Evolutionary conservation across 2,797 vertebrate species (phyloP), one percentile per base, ranked within the genome.

Genomic region (Phylloscopus collybita): DNA sequence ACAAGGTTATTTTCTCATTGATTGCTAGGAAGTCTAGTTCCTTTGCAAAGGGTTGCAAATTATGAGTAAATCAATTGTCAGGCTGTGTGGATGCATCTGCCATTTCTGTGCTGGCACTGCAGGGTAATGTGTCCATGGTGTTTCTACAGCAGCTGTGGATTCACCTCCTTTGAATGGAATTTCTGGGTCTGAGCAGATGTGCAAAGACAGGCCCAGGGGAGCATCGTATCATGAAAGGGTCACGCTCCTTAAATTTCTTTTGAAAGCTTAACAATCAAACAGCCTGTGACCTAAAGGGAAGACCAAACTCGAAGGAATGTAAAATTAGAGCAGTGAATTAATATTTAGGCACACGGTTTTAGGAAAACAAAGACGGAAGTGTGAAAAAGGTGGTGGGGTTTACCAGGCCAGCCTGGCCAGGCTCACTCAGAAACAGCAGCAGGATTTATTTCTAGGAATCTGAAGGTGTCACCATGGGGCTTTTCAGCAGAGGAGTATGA

Each of bases 1-100:
- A 96, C 91, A 96, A 95, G 94, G 90, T 95, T 96, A 82, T 96
- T 96, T 96, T 93, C 67, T 82, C 80, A 93, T 93, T 93, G 94
- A 93, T 92, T 96, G 80, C 67, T 95, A n/a, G 76, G 74, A 96
- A 95, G 86, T 76, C 80, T 76, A 81, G 91, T 92, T 94, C 82
- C 76, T 94, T 92, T 93, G 83, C 86, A 94, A 91, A 60, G 57
- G 49, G 42, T 59, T 91, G 78, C 67, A 92, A 85, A 92, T 88
- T 47, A 60, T 21, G 84, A 86, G 64, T 73, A 88, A 81, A 88
- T 96, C 86, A 88, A 54, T 76, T 87, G 92, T 81, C 82, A 84
- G 90, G 19, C 76, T 50, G 76, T n/a, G 64, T 67, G 40, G 82
- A 42, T 1, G 7, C 49, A 61, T 73, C 80, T 93, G 86, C 88